These are phyloP conservation scores for Sardina pilchardus DNA, from an alignment of 2,113 vertebrate species.

Conservation along the genomic window DNA sequence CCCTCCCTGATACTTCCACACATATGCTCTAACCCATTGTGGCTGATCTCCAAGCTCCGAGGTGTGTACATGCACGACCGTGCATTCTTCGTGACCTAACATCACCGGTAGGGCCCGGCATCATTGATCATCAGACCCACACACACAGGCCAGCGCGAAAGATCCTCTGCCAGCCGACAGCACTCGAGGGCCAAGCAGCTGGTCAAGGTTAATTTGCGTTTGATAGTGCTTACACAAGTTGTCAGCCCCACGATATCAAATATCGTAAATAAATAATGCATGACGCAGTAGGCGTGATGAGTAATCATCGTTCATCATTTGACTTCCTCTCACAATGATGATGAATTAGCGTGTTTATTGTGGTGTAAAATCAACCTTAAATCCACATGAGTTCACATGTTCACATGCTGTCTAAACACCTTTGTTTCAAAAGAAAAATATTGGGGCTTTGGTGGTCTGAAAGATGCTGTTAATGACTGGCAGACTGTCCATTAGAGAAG, in stretches of 20 bases:
- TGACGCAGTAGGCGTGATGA: slow-evolving; percentile 1
- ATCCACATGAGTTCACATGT: not conserved
- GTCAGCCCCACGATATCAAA: not conserved
- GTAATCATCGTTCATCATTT: not conserved
- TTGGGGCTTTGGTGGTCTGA: not conserved
- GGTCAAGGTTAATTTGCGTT: slow-evolving; percentile 1
- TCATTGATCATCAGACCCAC: not conserved
- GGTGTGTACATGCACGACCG: not conserved
- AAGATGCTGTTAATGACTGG: not conserved
- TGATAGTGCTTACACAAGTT: not conserved
- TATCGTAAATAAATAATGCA: not conserved
- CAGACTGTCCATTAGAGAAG: not conserved
- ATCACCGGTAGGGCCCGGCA: not conserved
- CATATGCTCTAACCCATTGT: not conserved
- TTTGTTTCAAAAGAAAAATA: not conserved
- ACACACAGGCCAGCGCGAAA: not conserved
- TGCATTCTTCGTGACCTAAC: not conserved
- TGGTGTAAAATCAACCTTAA: not conserved
- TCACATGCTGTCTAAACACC: not conserved
- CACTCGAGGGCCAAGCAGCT: not conserved
- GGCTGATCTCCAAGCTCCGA: not conserved
- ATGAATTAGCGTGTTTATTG: slow-evolving; percentile 10
- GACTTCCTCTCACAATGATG: not conserved
- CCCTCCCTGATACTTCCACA: not conserved
- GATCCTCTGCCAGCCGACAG: not conserved